A percentile compares a stretch with the other conserved stretches of the same genome.
Conservation (phyloP, 2,113 vertebrate genomes). For the Gallinago paraguaiae region DNA sequence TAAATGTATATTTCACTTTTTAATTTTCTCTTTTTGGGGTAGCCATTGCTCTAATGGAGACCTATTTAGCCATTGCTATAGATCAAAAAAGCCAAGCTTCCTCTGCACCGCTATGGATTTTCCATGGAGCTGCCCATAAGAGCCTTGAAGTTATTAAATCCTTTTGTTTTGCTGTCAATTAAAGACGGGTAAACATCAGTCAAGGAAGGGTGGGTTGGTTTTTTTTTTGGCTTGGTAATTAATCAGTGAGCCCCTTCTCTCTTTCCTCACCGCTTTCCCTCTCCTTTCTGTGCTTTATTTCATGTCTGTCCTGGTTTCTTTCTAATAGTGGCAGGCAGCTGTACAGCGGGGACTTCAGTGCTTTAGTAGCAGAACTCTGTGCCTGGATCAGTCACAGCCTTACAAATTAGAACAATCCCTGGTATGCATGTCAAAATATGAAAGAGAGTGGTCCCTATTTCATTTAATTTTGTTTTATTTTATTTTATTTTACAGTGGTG, state of each 20-base stretch:
- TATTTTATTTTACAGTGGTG: constrained; percentile 22
- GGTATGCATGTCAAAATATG: not conserved
- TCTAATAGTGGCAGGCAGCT: constrained; percentile 62
- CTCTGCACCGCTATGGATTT: constrained; percentile 40
- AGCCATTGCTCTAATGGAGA: constrained; percentile 60
- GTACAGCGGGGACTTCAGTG: constrained; percentile 5
- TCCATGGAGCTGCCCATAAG: constrained; percentile 58
- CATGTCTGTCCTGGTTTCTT: constrained; percentile 55
- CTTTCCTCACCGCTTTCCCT: not conserved
- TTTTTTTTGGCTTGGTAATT: constrained; percentile 57
- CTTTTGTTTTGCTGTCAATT: constrained; percentile 73
- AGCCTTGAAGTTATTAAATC: constrained; percentile 64
- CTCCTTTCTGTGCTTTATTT: constrained; percentile 53
- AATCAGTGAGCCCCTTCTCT: constrained; percentile 59
- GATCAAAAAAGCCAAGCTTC: constrained; percentile 63
- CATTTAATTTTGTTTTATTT: not conserved
- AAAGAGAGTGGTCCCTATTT: constrained; percentile 9
- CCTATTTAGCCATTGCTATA: constrained; percentile 58
- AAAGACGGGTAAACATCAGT: constrained; percentile 65
- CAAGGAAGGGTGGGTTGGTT: constrained; percentile 3
- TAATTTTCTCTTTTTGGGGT: constrained; percentile 69
- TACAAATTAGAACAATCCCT: constrained; percentile 59
- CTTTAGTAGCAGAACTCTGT: constrained; percentile 19
- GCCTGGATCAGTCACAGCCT: constrained; percentile 58
- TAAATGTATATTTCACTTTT: constrained; percentile 59